phyloP scores from a whole-genome alignment of 2,797 vertebrate species.

The Phrynocephalus guinanensis region DNA sequence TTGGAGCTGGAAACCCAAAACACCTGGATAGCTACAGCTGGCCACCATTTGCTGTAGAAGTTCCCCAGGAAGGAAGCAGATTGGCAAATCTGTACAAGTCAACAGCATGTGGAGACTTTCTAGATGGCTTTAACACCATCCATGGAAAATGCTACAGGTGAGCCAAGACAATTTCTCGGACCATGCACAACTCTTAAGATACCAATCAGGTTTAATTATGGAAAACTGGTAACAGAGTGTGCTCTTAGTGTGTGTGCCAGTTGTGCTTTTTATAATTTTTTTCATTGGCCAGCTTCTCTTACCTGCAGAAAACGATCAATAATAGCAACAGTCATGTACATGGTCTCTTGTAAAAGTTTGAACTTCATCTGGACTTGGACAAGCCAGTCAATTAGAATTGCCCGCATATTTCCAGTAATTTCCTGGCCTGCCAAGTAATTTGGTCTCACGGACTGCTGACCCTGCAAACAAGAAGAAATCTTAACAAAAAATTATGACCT shows the following conservation, averaged over 20 bases:
- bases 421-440: conserved; percentile 82
- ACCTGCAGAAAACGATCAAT: conserved; percentile 91
- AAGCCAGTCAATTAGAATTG: conserved; percentile 89
- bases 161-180: not conserved
- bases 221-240: not conserved
- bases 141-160: not conserved
- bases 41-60: not conserved
- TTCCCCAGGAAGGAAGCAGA: not conserved
- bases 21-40: not conserved
- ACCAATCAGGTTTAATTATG: not conserved
- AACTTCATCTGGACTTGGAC: conserved; percentile 88
- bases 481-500: no score
- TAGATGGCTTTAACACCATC: not conserved
- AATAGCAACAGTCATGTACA: conserved; percentile 89
- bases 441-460: conserved; percentile 77
- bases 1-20: no score
- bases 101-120: no score
- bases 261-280: not conserved
- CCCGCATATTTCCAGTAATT: conserved; percentile 87
- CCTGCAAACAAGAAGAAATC: conserved; percentile 65
- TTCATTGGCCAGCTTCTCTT: not conserved
- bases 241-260: not conserved
- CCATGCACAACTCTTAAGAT: not conserved
- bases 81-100: not conserved
- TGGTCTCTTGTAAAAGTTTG: conserved; percentile 85